phyloP scores from a whole-genome alignment of 2,888 invertebrate genomes.

The Octonoba sinensis region DNA sequence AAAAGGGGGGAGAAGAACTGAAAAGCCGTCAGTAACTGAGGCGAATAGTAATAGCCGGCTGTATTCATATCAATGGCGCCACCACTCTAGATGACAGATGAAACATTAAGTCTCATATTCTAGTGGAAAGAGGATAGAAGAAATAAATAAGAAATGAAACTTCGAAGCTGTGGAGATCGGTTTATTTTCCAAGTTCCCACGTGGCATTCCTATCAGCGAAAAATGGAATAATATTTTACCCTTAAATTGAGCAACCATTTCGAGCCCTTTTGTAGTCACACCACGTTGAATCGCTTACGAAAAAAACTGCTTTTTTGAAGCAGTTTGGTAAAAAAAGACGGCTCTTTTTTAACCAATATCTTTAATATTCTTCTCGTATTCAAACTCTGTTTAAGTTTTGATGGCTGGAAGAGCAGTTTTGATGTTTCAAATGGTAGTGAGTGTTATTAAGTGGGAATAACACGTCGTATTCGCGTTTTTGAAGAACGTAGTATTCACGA shows the following conservation, averaged over 20 bases:
- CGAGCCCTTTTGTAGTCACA: conserved; percentile 22
- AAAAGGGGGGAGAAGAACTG: conserved; percentile 14
- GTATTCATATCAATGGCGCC: conserved; percentile 34
- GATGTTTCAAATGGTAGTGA: too few relatives aligned
- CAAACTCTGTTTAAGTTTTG: too few relatives aligned
- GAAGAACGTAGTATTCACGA: too few relatives aligned
- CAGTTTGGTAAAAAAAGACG: conserved; percentile 6
- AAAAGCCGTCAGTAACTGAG: conserved; percentile 20
- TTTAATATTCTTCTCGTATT: too few relatives aligned
- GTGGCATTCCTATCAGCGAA: conserved; percentile 30
- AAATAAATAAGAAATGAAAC: conserved; percentile 40
- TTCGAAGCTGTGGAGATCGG: conserved; percentile 29
- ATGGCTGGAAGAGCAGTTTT: too few relatives aligned
- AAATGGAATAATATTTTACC: conserved; percentile 49
- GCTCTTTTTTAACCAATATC: too few relatives aligned
- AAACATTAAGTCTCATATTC: conserved; percentile 48
- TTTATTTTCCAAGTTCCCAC: conserved; percentile 36
- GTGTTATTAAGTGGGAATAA: too few relatives aligned
- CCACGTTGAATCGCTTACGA: conserved; percentile 32
- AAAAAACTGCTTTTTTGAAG: conserved; percentile 11
- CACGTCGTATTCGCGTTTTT: too few relatives aligned
- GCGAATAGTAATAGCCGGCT: conserved; percentile 36
- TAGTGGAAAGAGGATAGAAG: conserved; percentile 18
- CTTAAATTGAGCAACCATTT: conserved; percentile 36
- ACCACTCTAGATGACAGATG: conserved; percentile 36